phyloP scores from a whole-genome alignment of 2,888 invertebrate genomes.

The Temnothorax unifasciatus region DNA sequence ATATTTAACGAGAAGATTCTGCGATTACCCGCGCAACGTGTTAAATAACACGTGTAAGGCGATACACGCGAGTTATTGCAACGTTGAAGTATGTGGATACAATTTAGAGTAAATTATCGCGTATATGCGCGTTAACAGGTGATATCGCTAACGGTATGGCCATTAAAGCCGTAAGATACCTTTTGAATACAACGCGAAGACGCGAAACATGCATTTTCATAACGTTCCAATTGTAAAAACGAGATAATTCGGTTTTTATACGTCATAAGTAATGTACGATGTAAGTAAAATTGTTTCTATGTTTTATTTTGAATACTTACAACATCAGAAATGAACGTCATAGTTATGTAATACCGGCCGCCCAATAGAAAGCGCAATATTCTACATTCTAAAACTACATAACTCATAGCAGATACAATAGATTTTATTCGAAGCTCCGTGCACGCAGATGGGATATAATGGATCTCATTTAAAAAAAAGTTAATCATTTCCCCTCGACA shows the following conservation, averaged over 20 bases:
- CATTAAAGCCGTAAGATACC: background rate
- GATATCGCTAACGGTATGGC: constrained; percentile 2
- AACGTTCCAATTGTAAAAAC: background rate
- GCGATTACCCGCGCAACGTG: constrained; percentile 31
- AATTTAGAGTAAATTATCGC: constrained; percentile 29
- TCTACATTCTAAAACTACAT: background rate
- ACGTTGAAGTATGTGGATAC: constrained; percentile 21
- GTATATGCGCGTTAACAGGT: constrained; percentile 15
- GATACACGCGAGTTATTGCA: constrained; percentile 18
- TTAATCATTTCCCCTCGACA: constrained; percentile 43
- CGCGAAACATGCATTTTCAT: background rate
- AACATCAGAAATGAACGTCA: background rate
- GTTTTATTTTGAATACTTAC: background rate
- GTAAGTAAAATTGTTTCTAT: background rate
- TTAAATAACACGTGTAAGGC: constrained; percentile 51
- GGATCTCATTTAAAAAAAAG: background rate
- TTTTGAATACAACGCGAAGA: background rate
- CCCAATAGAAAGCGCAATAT: background rate
- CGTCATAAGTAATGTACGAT: background rate
- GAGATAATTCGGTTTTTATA: background rate
- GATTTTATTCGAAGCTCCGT: constrained; percentile 1
- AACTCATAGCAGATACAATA: background rate
- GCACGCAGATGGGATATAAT: constrained; percentile 9
- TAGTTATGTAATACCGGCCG: background rate
- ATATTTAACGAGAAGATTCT: constrained; percentile 50